Percentiles rank a stretch among this genome's conserved stretches.
phyloP scores from a whole-genome alignment of 1,140 invertebrate species.

The Odontomachus brunneus region DNA sequence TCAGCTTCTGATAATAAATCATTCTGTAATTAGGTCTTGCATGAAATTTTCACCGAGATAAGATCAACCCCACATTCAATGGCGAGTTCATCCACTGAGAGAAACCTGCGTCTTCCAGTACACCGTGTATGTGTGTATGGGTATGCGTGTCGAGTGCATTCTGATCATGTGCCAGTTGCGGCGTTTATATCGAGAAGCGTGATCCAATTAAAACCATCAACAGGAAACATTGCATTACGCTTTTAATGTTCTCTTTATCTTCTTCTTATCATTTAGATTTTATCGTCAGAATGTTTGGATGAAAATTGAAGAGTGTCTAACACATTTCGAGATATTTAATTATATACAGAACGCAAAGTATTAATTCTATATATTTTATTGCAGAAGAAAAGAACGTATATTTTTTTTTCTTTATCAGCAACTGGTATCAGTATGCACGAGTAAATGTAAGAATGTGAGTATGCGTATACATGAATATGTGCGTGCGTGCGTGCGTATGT shows the following conservation, averaged over 20 bases:
- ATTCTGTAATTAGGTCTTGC: background rate
- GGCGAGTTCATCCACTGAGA: background rate
- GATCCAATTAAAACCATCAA: background rate
- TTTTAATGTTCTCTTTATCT: background rate
- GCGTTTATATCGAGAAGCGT: background rate
- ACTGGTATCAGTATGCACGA: constrained; percentile 16
- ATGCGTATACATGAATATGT: constrained; percentile 22
- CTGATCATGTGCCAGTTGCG: background rate
- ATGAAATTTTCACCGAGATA: constrained; percentile 15
- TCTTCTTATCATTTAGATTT: background rate
- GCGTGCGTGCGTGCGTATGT: constrained; percentile 23
- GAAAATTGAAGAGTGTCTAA: background rate
- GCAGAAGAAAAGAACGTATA: background rate
- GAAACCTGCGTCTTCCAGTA: constrained; percentile 16
- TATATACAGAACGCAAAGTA: background rate
- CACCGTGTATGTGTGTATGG: background rate
- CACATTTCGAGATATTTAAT: background rate
- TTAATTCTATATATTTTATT: background rate
- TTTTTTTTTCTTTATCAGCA: background rate
- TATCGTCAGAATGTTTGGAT: background rate
- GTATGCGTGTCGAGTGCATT: constrained; percentile 15
- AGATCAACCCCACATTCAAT: constrained; percentile 1
- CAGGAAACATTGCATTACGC: background rate
- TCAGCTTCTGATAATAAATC: background rate
- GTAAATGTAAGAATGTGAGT: background rate